Evolutionary conservation across 2,888 invertebrate genomes (phyloP).

Genomic region (Tiliacea citrago): DNA sequence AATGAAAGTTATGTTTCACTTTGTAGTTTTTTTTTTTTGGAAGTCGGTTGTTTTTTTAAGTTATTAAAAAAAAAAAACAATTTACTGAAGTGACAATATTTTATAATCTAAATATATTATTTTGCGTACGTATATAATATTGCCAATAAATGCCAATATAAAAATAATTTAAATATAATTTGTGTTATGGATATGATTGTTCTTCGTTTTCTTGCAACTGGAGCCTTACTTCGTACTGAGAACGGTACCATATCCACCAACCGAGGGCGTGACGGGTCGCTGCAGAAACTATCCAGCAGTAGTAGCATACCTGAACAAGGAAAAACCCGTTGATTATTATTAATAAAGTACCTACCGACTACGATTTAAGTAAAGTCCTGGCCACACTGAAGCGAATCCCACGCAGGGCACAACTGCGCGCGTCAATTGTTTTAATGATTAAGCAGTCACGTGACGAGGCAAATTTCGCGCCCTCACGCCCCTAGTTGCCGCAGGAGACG

Average conservation of each 20-base stretch:
- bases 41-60: neutral
- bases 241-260: slow-evolving; percentile 89
- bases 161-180: slow-evolving; percentile 24
- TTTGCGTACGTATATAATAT: slow-evolving; percentile 26
- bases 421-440: neutral
- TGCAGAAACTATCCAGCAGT: slow-evolving; percentile 88
- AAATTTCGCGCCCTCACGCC: too few species aligned
- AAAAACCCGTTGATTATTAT: neutral
- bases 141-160: slow-evolving; percentile 14
- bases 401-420: too few species aligned
- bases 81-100: neutral
- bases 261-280: slow-evolving; percentile 86
- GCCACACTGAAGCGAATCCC: too few species aligned
- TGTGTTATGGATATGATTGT: slow-evolving; percentile 1
- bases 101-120: slow-evolving; percentile 3
- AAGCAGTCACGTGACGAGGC: too few species aligned
- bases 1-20: too few species aligned
- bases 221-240: slow-evolving; percentile 86
- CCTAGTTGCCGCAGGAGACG: too few species aligned
- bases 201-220: slow-evolving; percentile 76
- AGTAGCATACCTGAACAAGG: slow-evolving; percentile 83
- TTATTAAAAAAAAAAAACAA: neutral
- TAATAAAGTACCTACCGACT: neutral
- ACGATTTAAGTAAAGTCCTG: neutral
- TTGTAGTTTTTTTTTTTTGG: too few species aligned